A percentile compares a stretch with the other conserved stretches of the same genome.
These are phyloP conservation scores for Drosophila picticornis DNA, from an alignment of 2,888 invertebrate species.

Conservation along the genomic window DNA sequence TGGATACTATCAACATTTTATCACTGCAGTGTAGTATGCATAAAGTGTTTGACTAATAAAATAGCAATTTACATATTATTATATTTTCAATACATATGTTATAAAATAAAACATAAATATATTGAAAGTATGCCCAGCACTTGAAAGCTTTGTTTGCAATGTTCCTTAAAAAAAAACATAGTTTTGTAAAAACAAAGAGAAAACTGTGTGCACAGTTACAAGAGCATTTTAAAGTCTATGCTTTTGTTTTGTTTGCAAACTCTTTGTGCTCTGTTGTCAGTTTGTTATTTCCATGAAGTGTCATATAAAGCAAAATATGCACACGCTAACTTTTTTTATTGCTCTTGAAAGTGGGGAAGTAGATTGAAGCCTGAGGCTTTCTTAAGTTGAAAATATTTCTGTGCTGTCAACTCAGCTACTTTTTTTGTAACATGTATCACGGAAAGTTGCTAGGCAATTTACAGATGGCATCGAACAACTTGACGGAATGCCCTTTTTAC, in stretches of 20 bases:
- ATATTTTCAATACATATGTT: not conserved
- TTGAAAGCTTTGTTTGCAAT: not conserved
- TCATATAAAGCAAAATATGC: slow-evolving; percentile 5
- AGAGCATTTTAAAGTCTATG: not conserved
- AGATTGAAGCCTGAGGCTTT: not conserved
- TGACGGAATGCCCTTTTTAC: slow-evolving; percentile 66
- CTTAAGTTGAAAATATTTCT: slow-evolving; percentile 8
- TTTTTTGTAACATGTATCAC: slow-evolving; percentile 10
- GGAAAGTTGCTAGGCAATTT: slow-evolving; percentile 37
- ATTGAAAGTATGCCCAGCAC: not conserved
- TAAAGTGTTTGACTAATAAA: not conserved
- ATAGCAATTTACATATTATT: not conserved
- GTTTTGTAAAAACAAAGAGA: not conserved
- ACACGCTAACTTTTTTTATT: not conserved
- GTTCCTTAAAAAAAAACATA: not conserved
- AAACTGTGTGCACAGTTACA: not conserved
- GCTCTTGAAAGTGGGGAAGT: not conserved
- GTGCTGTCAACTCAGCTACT: slow-evolving; percentile 32
- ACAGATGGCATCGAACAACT: slow-evolving; percentile 53
- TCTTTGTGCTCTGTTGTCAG: not conserved
- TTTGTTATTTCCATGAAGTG: not conserved
- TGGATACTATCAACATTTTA: not conserved
- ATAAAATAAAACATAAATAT: not conserved
- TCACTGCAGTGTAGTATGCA: not conserved
- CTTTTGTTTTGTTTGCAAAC: not conserved